Conservation (phyloP, 2,797 vertebrate species). For the Coreius guichenoti region DNA sequence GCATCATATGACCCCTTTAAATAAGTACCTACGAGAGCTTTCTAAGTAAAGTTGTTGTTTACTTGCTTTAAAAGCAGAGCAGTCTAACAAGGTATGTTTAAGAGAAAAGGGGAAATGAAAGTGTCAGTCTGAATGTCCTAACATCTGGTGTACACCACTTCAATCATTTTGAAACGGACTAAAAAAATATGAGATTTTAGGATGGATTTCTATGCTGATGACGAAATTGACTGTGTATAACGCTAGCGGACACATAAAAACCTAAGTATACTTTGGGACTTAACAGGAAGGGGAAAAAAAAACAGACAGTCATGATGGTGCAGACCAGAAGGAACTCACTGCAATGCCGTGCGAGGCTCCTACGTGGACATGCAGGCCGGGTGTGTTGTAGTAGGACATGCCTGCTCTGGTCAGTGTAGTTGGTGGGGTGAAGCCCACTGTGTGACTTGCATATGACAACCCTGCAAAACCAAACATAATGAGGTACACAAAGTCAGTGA, state of each 20-base stretch:
- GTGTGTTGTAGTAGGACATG: conserved; percentile 88
- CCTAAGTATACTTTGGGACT: not conserved
- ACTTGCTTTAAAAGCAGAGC: not conserved
- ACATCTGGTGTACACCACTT: not conserved
- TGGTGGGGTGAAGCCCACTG: conserved; percentile 88
- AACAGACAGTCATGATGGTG: not conserved
- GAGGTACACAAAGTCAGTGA: not conserved
- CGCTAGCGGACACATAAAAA: not conserved
- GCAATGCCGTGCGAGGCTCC: conserved; percentile 84
- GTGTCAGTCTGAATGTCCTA: not conserved
- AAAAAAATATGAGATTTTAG: not conserved
- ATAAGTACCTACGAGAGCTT: no score
- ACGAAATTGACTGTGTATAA: not conserved
- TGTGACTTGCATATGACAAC: conserved; percentile 86
- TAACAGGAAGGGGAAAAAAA: not conserved
- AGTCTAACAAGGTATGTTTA: not conserved
- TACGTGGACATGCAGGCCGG: conserved; percentile 86
- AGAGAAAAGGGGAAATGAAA: not conserved
- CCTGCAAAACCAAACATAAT: conserved; percentile 69
- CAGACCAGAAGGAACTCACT: conserved; percentile 73
- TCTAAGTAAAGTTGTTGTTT: no score
- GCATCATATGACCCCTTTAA: no score
- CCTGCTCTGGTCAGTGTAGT: conserved; percentile 86
- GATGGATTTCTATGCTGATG: not conserved
- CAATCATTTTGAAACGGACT: not conserved